These are phyloP conservation scores for Schizaphis graminum DNA, from an alignment of 2,888 invertebrate species.

Conservation along the genomic window DNA sequence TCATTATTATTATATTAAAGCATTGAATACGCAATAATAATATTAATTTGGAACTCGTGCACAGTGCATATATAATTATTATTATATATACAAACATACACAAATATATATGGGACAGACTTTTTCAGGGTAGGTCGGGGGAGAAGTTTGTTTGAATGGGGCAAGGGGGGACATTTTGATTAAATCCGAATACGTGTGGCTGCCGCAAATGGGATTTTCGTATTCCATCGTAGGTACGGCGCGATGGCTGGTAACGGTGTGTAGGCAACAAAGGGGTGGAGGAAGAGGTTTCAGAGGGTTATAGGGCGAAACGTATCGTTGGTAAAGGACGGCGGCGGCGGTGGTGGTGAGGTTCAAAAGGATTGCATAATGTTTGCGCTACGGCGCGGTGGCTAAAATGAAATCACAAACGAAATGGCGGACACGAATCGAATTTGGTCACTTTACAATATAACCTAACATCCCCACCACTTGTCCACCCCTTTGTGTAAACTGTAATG, in stretches of 20 bases:
- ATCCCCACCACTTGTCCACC: background rate
- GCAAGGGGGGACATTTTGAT: slow-evolving; percentile 24
- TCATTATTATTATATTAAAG: slow-evolving; percentile 9
- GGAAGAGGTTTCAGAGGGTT: slow-evolving; percentile 7
- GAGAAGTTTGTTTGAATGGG: no score
- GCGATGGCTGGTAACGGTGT: background rate
- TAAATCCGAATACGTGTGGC: slow-evolving; percentile 37
- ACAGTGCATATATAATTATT: background rate
- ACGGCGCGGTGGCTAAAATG: slow-evolving; percentile 35
- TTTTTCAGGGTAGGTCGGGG: background rate
- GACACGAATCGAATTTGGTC: slow-evolving; percentile 62
- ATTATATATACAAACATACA: background rate
- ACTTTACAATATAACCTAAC: slow-evolving; percentile 42
- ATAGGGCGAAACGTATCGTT: slow-evolving; percentile 52
- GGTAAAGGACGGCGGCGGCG: background rate
- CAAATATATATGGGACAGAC: background rate
- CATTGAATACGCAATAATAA: slow-evolving; percentile 1
- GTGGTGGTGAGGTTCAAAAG: slow-evolving; percentile 61
- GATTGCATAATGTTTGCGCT: slow-evolving; percentile 60
- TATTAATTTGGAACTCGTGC: background rate
- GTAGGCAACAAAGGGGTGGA: slow-evolving; percentile 12
- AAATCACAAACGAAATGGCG: slow-evolving; percentile 62
- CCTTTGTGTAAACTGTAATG: background rate
- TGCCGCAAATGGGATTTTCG: slow-evolving; percentile 59
- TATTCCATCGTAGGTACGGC: slow-evolving; percentile 28